Evolutionary conservation across 92 coral and sea anemone genomes (phyloP).

Genomic region (Bergia puertoricense): DNA sequence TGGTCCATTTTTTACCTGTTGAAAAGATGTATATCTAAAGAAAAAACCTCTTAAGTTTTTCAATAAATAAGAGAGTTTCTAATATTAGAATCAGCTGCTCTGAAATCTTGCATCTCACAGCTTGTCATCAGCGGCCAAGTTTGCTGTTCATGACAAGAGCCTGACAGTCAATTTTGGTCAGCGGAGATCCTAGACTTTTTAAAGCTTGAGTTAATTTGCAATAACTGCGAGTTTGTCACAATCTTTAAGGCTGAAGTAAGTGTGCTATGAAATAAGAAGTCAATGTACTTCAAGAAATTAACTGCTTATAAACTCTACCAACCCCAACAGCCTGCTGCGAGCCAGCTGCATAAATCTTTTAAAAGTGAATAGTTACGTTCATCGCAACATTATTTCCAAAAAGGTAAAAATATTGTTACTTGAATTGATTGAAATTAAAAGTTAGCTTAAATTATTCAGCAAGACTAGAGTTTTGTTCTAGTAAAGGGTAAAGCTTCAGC

Average conservation of each 20-base stretch:
- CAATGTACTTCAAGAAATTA: not conserved
- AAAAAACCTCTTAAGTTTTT: not conserved
- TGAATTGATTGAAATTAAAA: not conserved
- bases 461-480: too few species aligned
- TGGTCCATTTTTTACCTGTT: not conserved
- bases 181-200: not conserved
- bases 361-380: not conserved
- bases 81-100: conserved; percentile 19
- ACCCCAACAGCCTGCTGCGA: not conserved
- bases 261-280: not conserved
- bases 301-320: not conserved
- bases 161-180: not conserved
- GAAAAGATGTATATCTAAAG: not conserved
- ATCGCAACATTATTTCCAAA: not conserved
- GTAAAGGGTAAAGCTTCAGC: too few species aligned
- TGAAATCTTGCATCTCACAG: not conserved
- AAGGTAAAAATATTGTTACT: not conserved
- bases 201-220: not conserved
- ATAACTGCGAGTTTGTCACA: not conserved
- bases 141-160: not conserved
- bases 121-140: not conserved
- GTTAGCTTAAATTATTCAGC: not conserved
- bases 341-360: not conserved
- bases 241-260: not conserved
- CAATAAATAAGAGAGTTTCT: not conserved